Evolutionary conservation across 2,113 vertebrate genomes (phyloP), one percentile per base, ranked within the genome.

Genomic region (Parus major): DNA sequence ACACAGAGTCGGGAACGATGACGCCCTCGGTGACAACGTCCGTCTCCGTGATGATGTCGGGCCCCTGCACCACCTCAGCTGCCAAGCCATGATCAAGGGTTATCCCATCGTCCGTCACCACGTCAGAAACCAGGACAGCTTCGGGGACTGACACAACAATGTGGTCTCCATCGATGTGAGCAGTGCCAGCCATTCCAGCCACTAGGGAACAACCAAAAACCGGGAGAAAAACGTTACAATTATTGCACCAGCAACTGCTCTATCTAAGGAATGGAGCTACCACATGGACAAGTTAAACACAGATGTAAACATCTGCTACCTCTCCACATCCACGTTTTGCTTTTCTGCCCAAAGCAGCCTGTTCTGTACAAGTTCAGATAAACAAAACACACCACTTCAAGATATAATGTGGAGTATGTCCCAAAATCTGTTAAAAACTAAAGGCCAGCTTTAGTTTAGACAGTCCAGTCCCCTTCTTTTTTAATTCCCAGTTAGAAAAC

Each of bases 101-200:
- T 92, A 99, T 99, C 69, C 99, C 99, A 59, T 99, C 99, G 17
- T 99, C 99, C 0, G 99, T 99, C 96, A 99, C 99, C 88, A 99
- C 98, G 46, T 99, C 99, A 39, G 99, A 99, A 77, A 99, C 99
- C 85, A 99, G 98, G 77, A 99, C 99, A 29, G 99, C 99, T 95
- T 99, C 99, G 0, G 99, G 99, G 64, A 99, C 99, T 17, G 99
- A 99, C 60, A 99, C 99, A 90, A 99, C 99, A 80, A 99, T 99
- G 97, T 99, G 99, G 83, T 99, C 99, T 72, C 99, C 99, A 56
- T 99, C 99, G 53, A 99, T 99, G 96, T 99, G 99, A 78, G 99
- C 99, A 90, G 99, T 98, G 96, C 99, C 99, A 79, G 99, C 98
- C 99, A 99, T 99, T 90, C 99, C 99, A 96, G 99, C 98, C 98